Evolutionary conservation across 2,797 vertebrate genomes (phyloP).

Genomic region (Acrocephalus scirpaceus): DNA sequence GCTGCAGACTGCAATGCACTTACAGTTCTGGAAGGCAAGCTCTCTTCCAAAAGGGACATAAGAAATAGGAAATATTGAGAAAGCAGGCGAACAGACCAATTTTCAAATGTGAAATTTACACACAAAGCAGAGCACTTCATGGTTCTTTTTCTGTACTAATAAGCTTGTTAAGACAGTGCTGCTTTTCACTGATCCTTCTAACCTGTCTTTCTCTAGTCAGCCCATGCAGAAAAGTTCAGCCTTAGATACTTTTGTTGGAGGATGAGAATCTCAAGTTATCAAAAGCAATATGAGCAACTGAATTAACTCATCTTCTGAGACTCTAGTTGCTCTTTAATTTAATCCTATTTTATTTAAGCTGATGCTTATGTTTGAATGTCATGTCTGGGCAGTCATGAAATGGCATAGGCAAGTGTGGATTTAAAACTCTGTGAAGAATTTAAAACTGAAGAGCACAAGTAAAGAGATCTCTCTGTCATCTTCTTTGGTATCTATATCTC

Average conservation of each 20-base stretch:
- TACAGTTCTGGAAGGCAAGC: background rate
- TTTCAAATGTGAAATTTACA: background rate
- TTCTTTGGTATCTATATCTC: background rate
- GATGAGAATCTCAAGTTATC: background rate
- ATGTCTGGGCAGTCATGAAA: background rate
- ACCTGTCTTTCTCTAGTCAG: background rate
- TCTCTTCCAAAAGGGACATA: background rate
- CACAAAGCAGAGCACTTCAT: background rate
- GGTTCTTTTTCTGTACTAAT: background rate
- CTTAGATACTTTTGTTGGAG: background rate
- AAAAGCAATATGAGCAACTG: background rate
- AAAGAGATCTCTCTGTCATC: background rate
- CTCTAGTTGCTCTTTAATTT: background rate
- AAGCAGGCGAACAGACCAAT: background rate
- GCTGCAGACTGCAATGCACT: background rate
- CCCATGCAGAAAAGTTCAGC: background rate
- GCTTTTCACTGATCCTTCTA: background rate
- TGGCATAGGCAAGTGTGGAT: accelerated
- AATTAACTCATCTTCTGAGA: background rate
- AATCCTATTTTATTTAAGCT: background rate
- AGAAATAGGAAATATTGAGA: background rate
- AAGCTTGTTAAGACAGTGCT: background rate
- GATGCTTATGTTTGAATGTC: background rate
- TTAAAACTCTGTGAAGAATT: background rate
- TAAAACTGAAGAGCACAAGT: background rate